These are phyloP conservation scores for Oncorhynchus kisutch DNA, from an alignment of 2,113 vertebrate genomes.

Conservation along the genomic window DNA sequence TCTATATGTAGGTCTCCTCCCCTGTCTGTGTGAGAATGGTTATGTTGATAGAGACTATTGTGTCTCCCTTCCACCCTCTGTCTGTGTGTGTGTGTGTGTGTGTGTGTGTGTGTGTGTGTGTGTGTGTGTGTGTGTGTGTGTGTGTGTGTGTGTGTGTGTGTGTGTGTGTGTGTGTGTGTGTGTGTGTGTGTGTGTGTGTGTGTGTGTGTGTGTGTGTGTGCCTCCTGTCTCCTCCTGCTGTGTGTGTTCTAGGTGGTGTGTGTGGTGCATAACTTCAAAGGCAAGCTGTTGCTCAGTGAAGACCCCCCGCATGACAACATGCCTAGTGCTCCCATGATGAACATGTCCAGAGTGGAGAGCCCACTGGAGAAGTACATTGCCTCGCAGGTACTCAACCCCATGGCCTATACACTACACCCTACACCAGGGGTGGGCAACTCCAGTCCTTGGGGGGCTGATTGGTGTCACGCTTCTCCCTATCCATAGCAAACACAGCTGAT, in stretches of 20 bases:
- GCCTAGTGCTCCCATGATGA: constrained; percentile 77
- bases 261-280: constrained; percentile 97
- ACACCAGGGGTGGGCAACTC: too few species aligned
- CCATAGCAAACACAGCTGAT: too few species aligned
- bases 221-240: neutral
- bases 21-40: neutral
- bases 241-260: constrained; percentile 84
- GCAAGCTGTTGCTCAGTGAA: constrained; percentile 84
- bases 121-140: neutral
- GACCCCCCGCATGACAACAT: constrained; percentile 73
- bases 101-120: neutral
- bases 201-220: neutral
- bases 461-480: too few species aligned
- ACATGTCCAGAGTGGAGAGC: constrained; percentile 86
- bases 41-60: neutral
- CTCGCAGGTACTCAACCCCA: constrained; percentile 64
- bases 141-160: neutral
- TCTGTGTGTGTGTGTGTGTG: neutral
- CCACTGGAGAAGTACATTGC: constrained; percentile 92
- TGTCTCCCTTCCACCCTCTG: neutral
- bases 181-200: neutral
- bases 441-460: too few species aligned
- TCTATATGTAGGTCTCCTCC: neutral
- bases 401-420: neutral
- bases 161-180: neutral